These are phyloP conservation scores for Cerceris ruficornis DNA, from an alignment of 2,888 invertebrate species.

Conservation along the genomic window DNA sequence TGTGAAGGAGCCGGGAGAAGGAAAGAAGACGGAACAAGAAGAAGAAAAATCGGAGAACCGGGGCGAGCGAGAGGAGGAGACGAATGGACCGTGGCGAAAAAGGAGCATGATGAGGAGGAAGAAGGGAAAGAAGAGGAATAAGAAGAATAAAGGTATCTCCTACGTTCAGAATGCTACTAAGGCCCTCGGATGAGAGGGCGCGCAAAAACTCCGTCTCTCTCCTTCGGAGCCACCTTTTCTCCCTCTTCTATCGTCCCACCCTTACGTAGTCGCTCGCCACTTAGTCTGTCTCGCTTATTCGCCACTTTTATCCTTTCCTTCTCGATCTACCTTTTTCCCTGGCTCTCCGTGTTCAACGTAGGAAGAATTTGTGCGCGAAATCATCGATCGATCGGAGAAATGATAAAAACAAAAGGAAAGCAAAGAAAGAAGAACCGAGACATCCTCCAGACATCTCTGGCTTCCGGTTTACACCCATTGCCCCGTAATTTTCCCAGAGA, in stretches of 20 bases:
- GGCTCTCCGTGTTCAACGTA: slow-evolving; percentile 10
- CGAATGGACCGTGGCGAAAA: slow-evolving; percentile 38
- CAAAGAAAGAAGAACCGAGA: slow-evolving; percentile 34
- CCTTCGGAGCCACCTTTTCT: not conserved
- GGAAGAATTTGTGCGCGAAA: slow-evolving; percentile 47
- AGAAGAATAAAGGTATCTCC: slow-evolving; percentile 35
- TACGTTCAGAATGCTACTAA: slow-evolving; percentile 30
- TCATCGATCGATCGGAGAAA: slow-evolving; percentile 43
- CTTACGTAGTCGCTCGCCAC: slow-evolving; percentile 12
- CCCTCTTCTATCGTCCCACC: slow-evolving; percentile 2
- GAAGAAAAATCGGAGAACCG: slow-evolving; percentile 30
- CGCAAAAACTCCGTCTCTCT: slow-evolving; percentile 37
- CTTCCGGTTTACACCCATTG: slow-evolving; percentile 32
- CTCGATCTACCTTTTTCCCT: slow-evolving; percentile 10
- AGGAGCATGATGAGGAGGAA: slow-evolving; percentile 1
- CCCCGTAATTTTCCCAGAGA: too few species aligned
- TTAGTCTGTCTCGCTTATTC: slow-evolving; percentile 26
- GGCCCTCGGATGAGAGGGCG: slow-evolving; percentile 23
- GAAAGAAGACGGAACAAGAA: slow-evolving; percentile 9
- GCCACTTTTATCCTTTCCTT: slow-evolving; percentile 34
- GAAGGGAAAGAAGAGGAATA: slow-evolving; percentile 20
- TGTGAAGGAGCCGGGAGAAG: not conserved
- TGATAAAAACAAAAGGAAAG: slow-evolving; percentile 33
- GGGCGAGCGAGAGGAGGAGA: slow-evolving; percentile 13
- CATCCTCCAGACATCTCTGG: slow-evolving; percentile 23